Evolutionary conservation across 2,113 vertebrate genomes (phyloP).

Genomic region (Dipodomys merriami): DNA sequence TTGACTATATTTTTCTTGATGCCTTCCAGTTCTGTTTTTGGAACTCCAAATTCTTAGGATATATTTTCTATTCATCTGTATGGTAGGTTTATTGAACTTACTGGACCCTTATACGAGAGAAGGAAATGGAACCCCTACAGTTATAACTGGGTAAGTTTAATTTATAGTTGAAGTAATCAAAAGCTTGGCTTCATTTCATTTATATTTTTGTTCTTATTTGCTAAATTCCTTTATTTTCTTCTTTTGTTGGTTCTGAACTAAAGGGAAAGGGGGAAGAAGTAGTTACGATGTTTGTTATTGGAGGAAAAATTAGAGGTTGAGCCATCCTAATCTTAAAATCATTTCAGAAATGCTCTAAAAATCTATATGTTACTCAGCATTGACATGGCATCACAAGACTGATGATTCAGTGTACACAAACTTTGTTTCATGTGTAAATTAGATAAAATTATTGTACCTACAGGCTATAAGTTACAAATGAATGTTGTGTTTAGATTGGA

Average conservation of each 20-base stretch:
- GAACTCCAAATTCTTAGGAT: constrained; percentile 36
- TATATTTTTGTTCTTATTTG: constrained; percentile 49
- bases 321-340: not conserved
- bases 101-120: constrained; percentile 26
- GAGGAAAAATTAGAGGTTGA: not conserved
- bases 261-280: not conserved
- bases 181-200: constrained; percentile 27
- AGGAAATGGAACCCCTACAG: constrained; percentile 39
- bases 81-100: constrained; percentile 36
- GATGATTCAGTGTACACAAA: not conserved
- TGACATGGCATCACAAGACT: not conserved
- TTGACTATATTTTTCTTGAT: constrained; percentile 40
- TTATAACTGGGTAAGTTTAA: constrained; percentile 54
- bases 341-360: not conserved
- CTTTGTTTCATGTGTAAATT: not conserved
- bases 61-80: constrained; percentile 52
- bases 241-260: constrained; percentile 54
- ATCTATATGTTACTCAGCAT: not conserved
- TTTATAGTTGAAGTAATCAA: constrained; percentile 53
- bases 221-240: constrained; percentile 9
- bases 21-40: constrained; percentile 54
- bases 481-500: not conserved
- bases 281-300: not conserved
- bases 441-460: not conserved
- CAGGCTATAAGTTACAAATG: not conserved